Conservation (phyloP, 1,140 invertebrate genomes). For the Panagrolaimus sp. region DNA sequence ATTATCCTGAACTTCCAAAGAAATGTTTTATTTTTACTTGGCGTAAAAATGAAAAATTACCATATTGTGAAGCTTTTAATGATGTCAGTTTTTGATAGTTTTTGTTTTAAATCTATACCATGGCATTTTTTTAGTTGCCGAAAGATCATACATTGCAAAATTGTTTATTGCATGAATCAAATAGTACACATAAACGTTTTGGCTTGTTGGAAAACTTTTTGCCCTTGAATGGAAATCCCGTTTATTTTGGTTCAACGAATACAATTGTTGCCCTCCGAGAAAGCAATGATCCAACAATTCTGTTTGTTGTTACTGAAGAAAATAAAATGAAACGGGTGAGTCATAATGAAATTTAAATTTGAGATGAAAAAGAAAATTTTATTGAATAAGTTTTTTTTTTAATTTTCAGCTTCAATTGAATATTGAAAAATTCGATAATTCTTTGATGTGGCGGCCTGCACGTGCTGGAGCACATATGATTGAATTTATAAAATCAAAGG, state of each 20-base stretch:
- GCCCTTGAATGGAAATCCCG: not conserved
- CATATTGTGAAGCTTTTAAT: slow-evolving; percentile 1
- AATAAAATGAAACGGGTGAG: not conserved
- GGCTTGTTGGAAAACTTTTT: not conserved
- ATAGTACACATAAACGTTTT: not conserved
- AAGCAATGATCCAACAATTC: not conserved
- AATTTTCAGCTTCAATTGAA: not conserved
- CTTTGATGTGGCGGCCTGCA: too few relatives aligned
- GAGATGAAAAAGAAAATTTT: not conserved
- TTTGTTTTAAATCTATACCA: not conserved
- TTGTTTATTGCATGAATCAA: not conserved
- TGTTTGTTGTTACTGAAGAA: not conserved
- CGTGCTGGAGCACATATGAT: too few relatives aligned
- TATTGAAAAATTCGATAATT: too few relatives aligned
- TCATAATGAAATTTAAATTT: not conserved
- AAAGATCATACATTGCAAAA: not conserved
- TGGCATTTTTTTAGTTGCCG: not conserved
- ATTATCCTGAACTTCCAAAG: not conserved
- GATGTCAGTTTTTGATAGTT: not conserved
- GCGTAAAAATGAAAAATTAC: not conserved
- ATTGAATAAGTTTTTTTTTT: not conserved
- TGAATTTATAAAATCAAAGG: too few relatives aligned
- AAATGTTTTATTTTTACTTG: slow-evolving; percentile 10
- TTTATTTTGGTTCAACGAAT: not conserved
- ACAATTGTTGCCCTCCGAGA: not conserved